phyloP scores from a whole-genome alignment of 2,797 vertebrate species.

The Alca torda region DNA sequence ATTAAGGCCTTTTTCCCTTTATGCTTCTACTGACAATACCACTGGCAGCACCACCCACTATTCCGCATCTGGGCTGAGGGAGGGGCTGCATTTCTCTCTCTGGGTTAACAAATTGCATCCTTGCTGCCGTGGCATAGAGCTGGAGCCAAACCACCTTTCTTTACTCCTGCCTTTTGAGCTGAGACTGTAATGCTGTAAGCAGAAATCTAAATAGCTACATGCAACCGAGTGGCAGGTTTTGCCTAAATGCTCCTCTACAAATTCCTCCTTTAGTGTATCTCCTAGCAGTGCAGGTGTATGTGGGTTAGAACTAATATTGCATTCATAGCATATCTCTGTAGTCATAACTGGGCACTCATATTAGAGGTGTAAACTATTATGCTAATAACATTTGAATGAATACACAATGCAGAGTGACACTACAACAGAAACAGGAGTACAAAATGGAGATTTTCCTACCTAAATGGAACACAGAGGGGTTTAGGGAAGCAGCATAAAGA shows the following conservation, averaged over 20 bases:
- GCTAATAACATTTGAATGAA: background rate
- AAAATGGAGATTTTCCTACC: background rate
- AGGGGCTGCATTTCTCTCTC: background rate
- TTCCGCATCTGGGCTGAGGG: conserved; percentile 28
- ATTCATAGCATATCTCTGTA: background rate
- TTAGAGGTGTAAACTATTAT: background rate
- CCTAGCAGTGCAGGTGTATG: background rate
- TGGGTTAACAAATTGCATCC: background rate
- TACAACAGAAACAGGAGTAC: background rate
- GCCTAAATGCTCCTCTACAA: background rate
- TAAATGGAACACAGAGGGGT: background rate
- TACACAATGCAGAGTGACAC: background rate
- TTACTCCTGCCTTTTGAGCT: background rate
- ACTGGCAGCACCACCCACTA: conserved; percentile 29
- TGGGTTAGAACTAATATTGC: background rate
- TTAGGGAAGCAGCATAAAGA: background rate
- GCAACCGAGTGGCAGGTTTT: background rate
- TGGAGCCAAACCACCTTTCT: background rate
- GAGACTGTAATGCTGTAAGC: background rate
- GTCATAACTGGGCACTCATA: background rate
- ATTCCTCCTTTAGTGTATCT: background rate
- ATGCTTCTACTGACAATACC: conserved; percentile 30
- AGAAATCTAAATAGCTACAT: background rate
- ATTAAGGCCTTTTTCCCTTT: conserved; percentile 14
- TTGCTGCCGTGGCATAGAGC: background rate